Conservation (phyloP, 2,888 invertebrate species). For the Agonopterix arenella region DNA sequence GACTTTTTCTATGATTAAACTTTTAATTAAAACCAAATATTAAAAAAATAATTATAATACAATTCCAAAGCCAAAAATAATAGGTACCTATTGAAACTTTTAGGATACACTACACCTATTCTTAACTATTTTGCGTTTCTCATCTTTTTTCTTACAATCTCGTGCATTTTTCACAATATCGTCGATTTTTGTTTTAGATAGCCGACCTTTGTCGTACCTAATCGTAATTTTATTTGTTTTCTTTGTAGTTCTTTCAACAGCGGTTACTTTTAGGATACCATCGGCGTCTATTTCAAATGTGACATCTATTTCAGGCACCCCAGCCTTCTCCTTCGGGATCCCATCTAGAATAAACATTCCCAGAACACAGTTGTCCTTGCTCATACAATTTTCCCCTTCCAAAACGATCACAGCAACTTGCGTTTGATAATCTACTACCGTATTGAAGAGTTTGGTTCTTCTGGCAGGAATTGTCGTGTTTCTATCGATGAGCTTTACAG, state of each 20-base stretch:
- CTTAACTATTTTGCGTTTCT: not conserved
- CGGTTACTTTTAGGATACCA: not conserved
- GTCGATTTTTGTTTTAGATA: not conserved
- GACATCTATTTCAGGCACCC: not conserved
- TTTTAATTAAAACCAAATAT: too few relatives aligned
- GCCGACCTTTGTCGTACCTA: not conserved
- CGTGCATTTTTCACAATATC: not conserved
- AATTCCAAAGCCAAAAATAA: too few relatives aligned
- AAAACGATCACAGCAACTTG: slow-evolving; percentile 90
- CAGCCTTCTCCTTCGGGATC: not conserved
- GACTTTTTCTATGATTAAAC: too few relatives aligned
- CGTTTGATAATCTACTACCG: slow-evolving; percentile 95
- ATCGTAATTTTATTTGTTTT: not conserved
- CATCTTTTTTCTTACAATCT: not conserved
- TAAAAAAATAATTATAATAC: too few relatives aligned
- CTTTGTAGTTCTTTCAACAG: not conserved
- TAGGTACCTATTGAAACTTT: too few relatives aligned
- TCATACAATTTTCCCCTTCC: slow-evolving; percentile 93
- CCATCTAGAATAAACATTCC: slow-evolving; percentile 46
- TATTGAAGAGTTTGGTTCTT: slow-evolving; percentile 89
- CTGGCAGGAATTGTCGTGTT: slow-evolving; percentile 88
- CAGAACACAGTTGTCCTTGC: slow-evolving; percentile 91
- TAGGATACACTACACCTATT: too few relatives aligned
- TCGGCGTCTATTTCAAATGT: not conserved
- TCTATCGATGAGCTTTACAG: slow-evolving; percentile 90